Evolutionary conservation across 2,888 invertebrate genomes (phyloP).

Genomic region (Oxycera nigricornis): DNA sequence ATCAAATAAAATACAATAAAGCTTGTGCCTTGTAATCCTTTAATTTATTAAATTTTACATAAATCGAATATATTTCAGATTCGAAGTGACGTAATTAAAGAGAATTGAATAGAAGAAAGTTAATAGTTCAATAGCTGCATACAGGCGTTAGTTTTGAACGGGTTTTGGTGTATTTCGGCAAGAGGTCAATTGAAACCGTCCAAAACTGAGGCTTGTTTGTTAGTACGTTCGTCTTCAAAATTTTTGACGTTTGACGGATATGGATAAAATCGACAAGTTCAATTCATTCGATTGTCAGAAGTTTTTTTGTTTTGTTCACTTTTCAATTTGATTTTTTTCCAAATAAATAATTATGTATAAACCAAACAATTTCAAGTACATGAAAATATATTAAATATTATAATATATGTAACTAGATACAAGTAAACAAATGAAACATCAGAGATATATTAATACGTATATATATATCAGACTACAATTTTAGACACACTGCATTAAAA

Average conservation of each 20-base stretch:
- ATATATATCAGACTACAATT: background rate
- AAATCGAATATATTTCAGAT: conserved; percentile 35
- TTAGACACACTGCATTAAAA: conserved; percentile 13
- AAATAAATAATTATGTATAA: conserved; percentile 9
- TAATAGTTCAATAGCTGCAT: conserved; percentile 48
- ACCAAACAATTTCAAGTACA: conserved; percentile 1
- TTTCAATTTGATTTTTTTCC: background rate
- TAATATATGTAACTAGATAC: conserved; percentile 7
- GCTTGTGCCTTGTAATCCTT: conserved; percentile 13
- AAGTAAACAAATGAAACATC: conserved; percentile 42
- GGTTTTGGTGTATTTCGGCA: conserved; percentile 62
- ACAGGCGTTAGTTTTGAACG: conserved; percentile 63
- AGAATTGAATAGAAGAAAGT: conserved; percentile 20
- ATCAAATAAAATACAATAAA: background rate
- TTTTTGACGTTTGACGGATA: background rate
- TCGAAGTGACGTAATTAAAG: conserved; percentile 24
- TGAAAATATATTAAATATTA: background rate
- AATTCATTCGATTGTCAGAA: conserved; percentile 4
- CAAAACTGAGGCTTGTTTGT: conserved; percentile 62
- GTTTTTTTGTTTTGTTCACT: background rate
- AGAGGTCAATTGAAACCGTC: conserved; percentile 63
- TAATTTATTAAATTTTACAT: background rate
- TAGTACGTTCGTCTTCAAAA: conserved; percentile 51
- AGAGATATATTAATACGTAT: conserved; percentile 2
- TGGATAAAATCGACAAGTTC: background rate